phyloP scores from a whole-genome alignment of 2,113 vertebrate species.

The Eclectus roratus region DNA sequence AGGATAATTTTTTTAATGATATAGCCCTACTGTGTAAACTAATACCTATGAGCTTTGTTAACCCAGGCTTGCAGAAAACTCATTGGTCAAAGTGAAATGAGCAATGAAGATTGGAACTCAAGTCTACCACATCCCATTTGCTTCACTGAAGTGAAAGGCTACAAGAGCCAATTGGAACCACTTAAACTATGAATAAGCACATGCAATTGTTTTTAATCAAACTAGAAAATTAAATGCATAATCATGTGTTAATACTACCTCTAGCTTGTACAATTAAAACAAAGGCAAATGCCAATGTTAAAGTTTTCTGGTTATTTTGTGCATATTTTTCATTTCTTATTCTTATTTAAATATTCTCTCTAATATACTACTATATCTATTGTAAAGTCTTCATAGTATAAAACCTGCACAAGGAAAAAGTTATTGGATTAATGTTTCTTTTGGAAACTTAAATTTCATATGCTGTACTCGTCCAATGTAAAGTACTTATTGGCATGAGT shows the following conservation, averaged over 20 bases:
- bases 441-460: not conserved
- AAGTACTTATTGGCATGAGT: not conserved
- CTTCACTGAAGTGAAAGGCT: constrained; percentile 8
- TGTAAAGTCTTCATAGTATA: not conserved
- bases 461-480: not conserved
- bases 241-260: not conserved
- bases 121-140: not conserved
- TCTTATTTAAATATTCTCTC: not conserved
- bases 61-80: not conserved
- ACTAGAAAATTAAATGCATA: constrained; percentile 17
- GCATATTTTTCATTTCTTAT: not conserved
- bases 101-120: not conserved
- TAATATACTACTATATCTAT: not conserved
- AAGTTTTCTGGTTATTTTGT: not conserved
- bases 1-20: not conserved
- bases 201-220: constrained; percentile 19
- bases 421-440: not conserved
- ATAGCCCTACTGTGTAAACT: not conserved
- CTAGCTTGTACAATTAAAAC: not conserved
- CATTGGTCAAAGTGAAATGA: not conserved
- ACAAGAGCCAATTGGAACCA: constrained; percentile 1
- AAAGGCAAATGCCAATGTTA: not conserved
- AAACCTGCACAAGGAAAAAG: not conserved
- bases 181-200: not conserved
- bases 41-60: not conserved